Conservation (phyloP, 2,113 vertebrate species). For the Aegithalos caudatus region DNA sequence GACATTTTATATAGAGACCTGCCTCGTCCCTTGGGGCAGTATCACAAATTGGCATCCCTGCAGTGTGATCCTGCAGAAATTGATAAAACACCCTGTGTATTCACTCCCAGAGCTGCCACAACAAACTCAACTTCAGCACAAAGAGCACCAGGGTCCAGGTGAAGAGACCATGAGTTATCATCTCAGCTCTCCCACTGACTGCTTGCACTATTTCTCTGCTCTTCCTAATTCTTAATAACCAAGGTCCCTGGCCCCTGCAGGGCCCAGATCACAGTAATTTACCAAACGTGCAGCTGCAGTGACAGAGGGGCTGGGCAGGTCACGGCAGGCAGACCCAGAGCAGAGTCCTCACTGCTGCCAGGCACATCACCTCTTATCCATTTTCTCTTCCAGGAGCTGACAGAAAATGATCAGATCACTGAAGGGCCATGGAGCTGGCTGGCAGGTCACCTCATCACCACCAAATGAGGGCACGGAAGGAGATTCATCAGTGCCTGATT, state of each 20-base stretch:
- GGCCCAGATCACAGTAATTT: background rate
- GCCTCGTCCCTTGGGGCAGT: background rate
- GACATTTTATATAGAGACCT: background rate
- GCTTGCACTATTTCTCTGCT: background rate
- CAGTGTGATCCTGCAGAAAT: background rate
- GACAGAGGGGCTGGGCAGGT: background rate
- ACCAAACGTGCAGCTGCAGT: background rate
- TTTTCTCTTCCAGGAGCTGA: background rate
- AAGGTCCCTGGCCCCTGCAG: background rate
- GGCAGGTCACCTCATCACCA: slow-evolving; percentile 11
- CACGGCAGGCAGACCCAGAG: background rate
- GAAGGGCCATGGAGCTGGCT: background rate
- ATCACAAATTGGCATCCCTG: background rate
- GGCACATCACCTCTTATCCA: background rate
- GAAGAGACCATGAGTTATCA: background rate
- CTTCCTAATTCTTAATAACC: slow-evolving; percentile 16
- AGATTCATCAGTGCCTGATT: background rate
- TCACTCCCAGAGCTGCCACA: rapidly evolving
- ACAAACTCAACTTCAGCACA: background rate
- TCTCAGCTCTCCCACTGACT: background rate
- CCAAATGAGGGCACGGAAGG: background rate
- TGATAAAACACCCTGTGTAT: rapidly evolving
- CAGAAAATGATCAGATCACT: background rate
- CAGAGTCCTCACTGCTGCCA: background rate
- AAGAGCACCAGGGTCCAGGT: background rate